phyloP scores from a whole-genome alignment of 2,888 invertebrate genomes.

The Campoletis raptor region DNA sequence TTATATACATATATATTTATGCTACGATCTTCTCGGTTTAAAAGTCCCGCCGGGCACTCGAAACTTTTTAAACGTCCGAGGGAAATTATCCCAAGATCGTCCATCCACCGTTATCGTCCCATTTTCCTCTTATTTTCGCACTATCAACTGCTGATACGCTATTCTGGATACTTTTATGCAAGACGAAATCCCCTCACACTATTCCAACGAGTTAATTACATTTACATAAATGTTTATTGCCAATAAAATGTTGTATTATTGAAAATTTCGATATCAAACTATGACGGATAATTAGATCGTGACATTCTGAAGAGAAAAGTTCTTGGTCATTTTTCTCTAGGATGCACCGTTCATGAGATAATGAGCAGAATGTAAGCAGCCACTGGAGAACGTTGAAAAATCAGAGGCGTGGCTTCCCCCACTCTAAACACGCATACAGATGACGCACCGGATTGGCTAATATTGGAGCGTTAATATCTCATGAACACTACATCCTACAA shows the following conservation, averaged over 20 bases:
- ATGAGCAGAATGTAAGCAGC: background rate
- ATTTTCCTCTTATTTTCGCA: slow-evolving; percentile 20
- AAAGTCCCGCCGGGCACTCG: slow-evolving; percentile 66
- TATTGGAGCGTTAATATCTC: background rate
- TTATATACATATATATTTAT: background rate
- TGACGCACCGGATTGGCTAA: background rate
- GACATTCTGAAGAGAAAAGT: background rate
- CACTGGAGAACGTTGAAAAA: background rate
- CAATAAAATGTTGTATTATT: background rate
- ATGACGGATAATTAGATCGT: background rate
- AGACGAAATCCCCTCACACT: slow-evolving; percentile 68
- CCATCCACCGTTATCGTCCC: slow-evolving; percentile 24
- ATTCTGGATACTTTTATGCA: slow-evolving; percentile 71
- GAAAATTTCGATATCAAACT: background rate
- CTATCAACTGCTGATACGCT: slow-evolving; percentile 41
- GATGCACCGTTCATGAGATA: background rate
- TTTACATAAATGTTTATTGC: background rate
- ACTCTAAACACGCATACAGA: background rate
- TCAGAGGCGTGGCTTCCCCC: background rate
- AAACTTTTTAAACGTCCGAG: slow-evolving; percentile 72
- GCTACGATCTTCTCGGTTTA: slow-evolving; percentile 51
- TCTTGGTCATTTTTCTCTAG: background rate
- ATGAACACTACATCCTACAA: background rate
- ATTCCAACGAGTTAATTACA: background rate
- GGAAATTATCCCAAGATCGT: slow-evolving; percentile 68